These are phyloP conservation scores for Tenrec ecaudatus DNA, from an alignment of 2,113 vertebrate genomes.

Conservation along the genomic window DNA sequence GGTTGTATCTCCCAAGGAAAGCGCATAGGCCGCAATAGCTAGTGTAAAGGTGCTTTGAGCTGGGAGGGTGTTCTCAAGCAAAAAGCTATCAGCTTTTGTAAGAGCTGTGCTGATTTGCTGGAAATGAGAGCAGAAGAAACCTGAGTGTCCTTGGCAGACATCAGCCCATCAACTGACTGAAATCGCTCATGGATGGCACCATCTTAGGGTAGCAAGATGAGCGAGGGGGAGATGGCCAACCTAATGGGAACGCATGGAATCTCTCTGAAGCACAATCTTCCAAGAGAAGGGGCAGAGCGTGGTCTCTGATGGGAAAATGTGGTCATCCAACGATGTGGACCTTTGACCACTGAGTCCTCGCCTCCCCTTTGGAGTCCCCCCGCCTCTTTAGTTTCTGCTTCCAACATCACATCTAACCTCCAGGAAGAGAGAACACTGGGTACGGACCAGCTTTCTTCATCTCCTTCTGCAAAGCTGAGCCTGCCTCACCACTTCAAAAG, in stretches of 20 bases:
- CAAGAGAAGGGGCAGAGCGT: background rate
- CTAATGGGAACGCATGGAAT: background rate
- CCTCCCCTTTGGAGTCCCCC: background rate
- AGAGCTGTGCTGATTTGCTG: slow-evolving; percentile 89
- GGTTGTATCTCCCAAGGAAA: slow-evolving; percentile 86
- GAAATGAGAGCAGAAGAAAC: slow-evolving; percentile 59
- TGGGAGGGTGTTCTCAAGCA: slow-evolving; percentile 83
- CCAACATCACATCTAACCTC: background rate
- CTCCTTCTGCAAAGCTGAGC: background rate
- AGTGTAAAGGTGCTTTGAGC: slow-evolving; percentile 90
- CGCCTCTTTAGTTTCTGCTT: slow-evolving; percentile 10
- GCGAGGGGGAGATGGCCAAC: background rate
- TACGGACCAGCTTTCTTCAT: background rate
- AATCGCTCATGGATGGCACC: background rate
- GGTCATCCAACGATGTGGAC: background rate
- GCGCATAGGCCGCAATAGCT: slow-evolving; percentile 91
- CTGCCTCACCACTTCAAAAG: background rate
- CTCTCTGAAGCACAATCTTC: background rate
- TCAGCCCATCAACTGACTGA: background rate
- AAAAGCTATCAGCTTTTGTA: slow-evolving; percentile 86
- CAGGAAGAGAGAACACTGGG: background rate
- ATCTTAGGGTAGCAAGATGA: background rate
- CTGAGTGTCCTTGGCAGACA: slow-evolving; percentile 26
- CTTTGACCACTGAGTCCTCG: background rate
- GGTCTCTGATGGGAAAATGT: background rate